phyloP scores from a whole-genome alignment of 2,113 vertebrate genomes.

The Emydura subglobosa region DNA sequence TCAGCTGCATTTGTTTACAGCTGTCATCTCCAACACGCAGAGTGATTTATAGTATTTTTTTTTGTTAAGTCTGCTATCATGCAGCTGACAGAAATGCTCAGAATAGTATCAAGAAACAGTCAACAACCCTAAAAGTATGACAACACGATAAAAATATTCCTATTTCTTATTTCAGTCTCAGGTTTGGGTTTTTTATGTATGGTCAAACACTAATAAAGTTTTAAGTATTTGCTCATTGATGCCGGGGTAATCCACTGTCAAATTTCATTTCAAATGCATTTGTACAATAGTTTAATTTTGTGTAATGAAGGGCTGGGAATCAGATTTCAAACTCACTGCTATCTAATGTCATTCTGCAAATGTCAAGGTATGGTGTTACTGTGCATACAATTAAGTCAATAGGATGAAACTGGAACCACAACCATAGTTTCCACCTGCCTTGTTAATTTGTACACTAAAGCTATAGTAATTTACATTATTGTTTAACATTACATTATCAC shows the following conservation, averaged over 20 bases:
- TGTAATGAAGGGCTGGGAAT: constrained; percentile 72
- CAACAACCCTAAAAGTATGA: not conserved
- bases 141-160: not conserved
- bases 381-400: constrained; percentile 83
- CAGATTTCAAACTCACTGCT: constrained; percentile 80
- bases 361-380: constrained; percentile 79
- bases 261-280: constrained; percentile 28
- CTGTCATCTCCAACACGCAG: constrained; percentile 57
- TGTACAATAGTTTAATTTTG: constrained; percentile 72
- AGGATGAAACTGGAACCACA: constrained; percentile 78
- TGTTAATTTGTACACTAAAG: constrained; percentile 67
- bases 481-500: constrained; percentile 39
- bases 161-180: not conserved
- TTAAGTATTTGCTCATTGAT: not conserved
- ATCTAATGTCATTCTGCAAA: constrained; percentile 75
- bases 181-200: not conserved
- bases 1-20: constrained; percentile 73
- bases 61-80: constrained; percentile 46
- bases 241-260: constrained; percentile 3
- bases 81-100: constrained; percentile 42
- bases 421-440: constrained; percentile 69
- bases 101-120: constrained; percentile 35
- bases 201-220: not conserved
- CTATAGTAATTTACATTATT: constrained; percentile 64
- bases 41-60: constrained; percentile 60